phyloP scores from a whole-genome alignment of 2,797 vertebrate species.

The Coregonus ussuriensis region DNA sequence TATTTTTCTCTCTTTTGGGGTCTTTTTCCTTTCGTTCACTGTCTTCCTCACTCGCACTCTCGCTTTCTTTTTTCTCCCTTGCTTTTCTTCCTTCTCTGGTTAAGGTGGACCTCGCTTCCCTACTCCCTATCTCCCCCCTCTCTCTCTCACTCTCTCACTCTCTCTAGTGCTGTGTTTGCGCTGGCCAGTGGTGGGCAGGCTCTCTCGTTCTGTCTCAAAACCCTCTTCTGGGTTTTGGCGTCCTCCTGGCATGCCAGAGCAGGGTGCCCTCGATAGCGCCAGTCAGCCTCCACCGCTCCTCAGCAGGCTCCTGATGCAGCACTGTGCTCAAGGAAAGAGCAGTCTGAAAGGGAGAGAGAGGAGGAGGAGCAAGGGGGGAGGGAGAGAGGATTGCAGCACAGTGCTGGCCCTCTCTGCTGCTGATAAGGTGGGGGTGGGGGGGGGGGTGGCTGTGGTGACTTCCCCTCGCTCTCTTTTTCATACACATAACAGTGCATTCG shows the following conservation, averaged over 20 bases:
- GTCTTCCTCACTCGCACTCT: neutral
- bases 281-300: slow-evolving; percentile 15
- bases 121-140: slow-evolving; percentile 2
- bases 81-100: neutral
- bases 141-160: slow-evolving; percentile 5
- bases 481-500: neutral
- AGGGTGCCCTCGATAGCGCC: slow-evolving; percentile 17
- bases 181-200: neutral
- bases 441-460: slow-evolving; percentile 72
- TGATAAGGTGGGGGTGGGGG: slow-evolving; percentile 49
- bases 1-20: neutral
- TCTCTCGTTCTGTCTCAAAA: neutral
- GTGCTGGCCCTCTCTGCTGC: slow-evolving; percentile 64
- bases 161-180: slow-evolving; percentile 17
- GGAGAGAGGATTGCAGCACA: slow-evolving; percentile 80
- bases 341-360: slow-evolving; percentile 16
- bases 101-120: slow-evolving; percentile 4
- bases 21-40: neutral
- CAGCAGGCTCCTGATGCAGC: slow-evolving; percentile 76
- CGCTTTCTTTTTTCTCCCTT: neutral
- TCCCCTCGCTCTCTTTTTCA: neutral
- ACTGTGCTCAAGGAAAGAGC: neutral
- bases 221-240: neutral
- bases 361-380: slow-evolving; percentile 19
- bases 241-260: slow-evolving; percentile 19